Evolutionary conservation across 2,797 vertebrate species (phyloP), one percentile per base, ranked within the genome.

Genomic region (Bradypodion pumilum): DNA sequence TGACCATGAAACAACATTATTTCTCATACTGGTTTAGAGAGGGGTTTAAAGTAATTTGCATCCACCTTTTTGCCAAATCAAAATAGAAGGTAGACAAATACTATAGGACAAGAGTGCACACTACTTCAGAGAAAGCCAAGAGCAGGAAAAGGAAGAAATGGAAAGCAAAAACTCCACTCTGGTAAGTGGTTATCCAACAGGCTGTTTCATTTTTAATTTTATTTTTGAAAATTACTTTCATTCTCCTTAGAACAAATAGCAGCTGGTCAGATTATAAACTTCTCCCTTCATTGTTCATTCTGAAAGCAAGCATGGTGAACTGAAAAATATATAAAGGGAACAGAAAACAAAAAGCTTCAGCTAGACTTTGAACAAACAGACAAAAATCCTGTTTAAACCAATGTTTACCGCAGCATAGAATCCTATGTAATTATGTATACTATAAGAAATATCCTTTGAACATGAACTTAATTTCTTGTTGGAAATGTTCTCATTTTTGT

Each of bases 221-320:
- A 32, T 74, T 76, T 75, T 85, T 81, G n/a, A 19, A 32, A 60
- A 46, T 42, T 40, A 2, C 5, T 8, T 21, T 84, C 63, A 15
- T 21, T 85, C 72, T 89, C 60, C 78, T 89, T 83, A 86, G 62
- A 81, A 46, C 81, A 74, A 27, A 27, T 6, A 84, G 5, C 68
- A 83, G 29, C 63, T 88, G 73, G 35, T 32, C 75, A 42, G 52
- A 74, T 21, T 46, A 66, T n/a, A 56, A 27, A 81, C 4, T 86
- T 49, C 63, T 42, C 0, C 1, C n/a, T 88, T 86, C 73, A 85
- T 4, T 69, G 13, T 82, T 84, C 42, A 63, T 37, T 1, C 40
- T 40, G 35, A 73, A 73, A 73, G 23, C 9, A 78, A 84, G 76
- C 40, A 73, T 40, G 63, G 35, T 72, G 19, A 49, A 72, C 63